Evolutionary conservation across 2,888 invertebrate species (phyloP).

Genomic region (Pasiphila rectangulata): DNA sequence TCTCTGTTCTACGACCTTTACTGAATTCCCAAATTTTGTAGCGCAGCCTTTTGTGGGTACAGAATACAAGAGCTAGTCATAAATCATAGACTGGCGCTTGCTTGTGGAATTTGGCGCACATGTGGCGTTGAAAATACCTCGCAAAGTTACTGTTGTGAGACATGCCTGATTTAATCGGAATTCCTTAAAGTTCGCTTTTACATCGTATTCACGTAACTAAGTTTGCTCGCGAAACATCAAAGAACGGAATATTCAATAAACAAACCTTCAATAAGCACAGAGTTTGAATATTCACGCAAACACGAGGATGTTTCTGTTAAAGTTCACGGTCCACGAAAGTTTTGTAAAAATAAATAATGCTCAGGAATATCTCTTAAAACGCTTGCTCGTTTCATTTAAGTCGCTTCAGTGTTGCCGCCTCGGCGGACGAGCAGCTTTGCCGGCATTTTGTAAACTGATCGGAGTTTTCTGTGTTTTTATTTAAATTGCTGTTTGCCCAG

Average conservation of each 20-base stretch:
- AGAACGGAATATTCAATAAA: conserved; percentile 9
- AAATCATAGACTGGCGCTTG: too few relatives aligned
- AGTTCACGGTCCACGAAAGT: not conserved
- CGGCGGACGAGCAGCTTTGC: not conserved
- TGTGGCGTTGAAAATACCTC: too few relatives aligned
- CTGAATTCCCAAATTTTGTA: too few relatives aligned
- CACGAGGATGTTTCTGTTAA: not conserved
- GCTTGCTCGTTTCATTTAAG: not conserved
- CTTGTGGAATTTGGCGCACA: too few relatives aligned
- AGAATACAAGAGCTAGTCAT: too few relatives aligned
- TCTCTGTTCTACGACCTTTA: too few relatives aligned
- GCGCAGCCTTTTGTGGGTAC: too few relatives aligned
- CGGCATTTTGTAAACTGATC: not conserved
- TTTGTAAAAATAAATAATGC: not conserved
- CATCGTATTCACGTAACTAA: not conserved
- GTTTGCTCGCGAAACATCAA: conserved; percentile 7
- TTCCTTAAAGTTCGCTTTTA: too few relatives aligned
- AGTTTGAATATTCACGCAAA: conserved; percentile 1
- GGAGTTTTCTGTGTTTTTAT: not conserved
- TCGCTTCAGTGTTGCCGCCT: not conserved
- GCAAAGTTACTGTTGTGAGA: too few relatives aligned
- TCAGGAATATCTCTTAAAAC: not conserved
- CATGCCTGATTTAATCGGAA: too few relatives aligned
- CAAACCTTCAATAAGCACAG: not conserved
- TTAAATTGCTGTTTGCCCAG: not conserved